Conservation (phyloP, 2,888 invertebrate genomes). For the Merodon equestris region DNA sequence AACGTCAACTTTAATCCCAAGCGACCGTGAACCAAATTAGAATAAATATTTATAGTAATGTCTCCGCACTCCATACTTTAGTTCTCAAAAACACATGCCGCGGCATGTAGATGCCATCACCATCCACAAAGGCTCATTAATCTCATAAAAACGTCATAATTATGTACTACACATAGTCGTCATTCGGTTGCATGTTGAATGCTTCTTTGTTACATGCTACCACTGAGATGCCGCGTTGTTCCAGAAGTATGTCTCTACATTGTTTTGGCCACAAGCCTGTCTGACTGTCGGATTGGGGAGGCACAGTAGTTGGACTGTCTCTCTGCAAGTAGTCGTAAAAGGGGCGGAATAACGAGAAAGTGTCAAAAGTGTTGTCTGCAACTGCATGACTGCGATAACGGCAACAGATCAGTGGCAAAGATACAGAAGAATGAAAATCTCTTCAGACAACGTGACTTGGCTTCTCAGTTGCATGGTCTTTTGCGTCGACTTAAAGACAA, state of each 20-base stretch:
- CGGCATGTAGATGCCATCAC: background rate
- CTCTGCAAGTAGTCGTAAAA: conserved; percentile 41
- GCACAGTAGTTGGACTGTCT: conserved; percentile 8
- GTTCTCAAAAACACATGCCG: too few relatives aligned
- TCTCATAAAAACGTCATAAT: conserved; percentile 62
- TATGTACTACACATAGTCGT: conserved; percentile 34
- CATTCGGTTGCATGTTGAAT: conserved; percentile 17
- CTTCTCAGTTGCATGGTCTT: too few relatives aligned
- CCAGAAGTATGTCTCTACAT: conserved; percentile 26
- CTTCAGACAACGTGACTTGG: too few relatives aligned
- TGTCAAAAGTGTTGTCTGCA: conserved; percentile 58
- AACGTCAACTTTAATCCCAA: background rate
- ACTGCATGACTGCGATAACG: conserved; percentile 52
- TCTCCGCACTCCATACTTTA: conserved; percentile 3
- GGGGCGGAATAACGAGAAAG: conserved; percentile 38
- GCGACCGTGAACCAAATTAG: conserved; percentile 44
- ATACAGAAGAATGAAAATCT: too few relatives aligned
- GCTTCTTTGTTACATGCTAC: conserved; percentile 48
- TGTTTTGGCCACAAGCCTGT: conserved; percentile 3
- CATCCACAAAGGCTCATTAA: conserved; percentile 57
- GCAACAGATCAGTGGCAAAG: background rate
- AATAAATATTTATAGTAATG: conserved; percentile 41
- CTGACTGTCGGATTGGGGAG: background rate
- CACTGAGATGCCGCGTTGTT: conserved; percentile 30
- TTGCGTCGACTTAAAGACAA: too few relatives aligned